phyloP scores from a whole-genome alignment of 2,888 invertebrate genomes.

The Tenthredo livida region DNA sequence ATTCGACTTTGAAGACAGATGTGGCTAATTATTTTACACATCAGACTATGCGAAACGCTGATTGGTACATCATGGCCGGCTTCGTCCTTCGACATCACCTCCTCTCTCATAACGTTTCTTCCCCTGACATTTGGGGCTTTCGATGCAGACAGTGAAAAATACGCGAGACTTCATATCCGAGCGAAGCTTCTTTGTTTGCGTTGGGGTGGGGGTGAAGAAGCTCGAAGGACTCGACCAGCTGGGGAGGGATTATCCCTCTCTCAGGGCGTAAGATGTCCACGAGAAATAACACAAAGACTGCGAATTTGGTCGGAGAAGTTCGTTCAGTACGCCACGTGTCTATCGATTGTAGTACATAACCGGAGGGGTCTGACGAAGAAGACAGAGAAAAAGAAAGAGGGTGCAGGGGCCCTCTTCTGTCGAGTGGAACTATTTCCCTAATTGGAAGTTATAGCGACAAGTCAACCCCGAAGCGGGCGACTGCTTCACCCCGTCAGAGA shows the following conservation, averaged over 20 bases:
- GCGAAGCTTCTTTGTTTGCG: slow-evolving; percentile 7
- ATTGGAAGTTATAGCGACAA: slow-evolving; percentile 31
- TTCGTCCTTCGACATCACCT: background rate
- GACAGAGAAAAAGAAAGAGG: background rate
- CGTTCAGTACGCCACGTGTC: background rate
- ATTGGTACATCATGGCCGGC: background rate
- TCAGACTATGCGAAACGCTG: background rate
- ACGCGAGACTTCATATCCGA: background rate
- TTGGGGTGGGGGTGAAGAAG: background rate
- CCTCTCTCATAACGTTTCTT: too few relatives aligned
- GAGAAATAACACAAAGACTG: slow-evolving; percentile 20
- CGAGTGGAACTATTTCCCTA: slow-evolving; percentile 36
- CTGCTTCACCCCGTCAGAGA: background rate
- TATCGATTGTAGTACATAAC: background rate
- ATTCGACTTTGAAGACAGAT: background rate
- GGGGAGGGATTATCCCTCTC: slow-evolving; percentile 7
- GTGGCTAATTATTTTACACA: background rate
- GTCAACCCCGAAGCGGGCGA: background rate
- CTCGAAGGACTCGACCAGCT: background rate
- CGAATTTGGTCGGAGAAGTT: background rate
- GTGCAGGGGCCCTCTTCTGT: background rate
- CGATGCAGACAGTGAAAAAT: background rate
- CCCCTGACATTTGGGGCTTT: background rate
- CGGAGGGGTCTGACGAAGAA: background rate
- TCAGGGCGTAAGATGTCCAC: background rate